A percentile compares a stretch with the other conserved stretches of the same genome.
phyloP scores from a whole-genome alignment of 2,888 invertebrate genomes.

The Scaptomyza flava region DNA sequence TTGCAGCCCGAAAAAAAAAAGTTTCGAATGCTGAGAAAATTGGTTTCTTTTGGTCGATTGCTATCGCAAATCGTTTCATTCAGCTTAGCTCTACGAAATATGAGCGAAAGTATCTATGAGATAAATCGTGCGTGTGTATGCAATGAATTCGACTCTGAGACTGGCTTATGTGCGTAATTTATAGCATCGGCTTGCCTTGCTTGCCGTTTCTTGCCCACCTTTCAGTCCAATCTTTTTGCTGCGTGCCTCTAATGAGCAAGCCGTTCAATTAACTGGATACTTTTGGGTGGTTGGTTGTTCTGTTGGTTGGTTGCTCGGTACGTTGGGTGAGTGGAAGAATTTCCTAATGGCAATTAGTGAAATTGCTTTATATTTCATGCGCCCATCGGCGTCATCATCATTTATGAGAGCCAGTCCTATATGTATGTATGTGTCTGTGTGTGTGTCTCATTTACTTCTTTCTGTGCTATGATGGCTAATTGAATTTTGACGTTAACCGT shows the following conservation, averaged over 20 bases:
- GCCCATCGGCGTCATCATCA: conserved; percentile 62
- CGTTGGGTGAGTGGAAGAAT: conserved; percentile 55
- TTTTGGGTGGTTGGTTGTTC: background rate
- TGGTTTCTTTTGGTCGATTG: conserved; percentile 36
- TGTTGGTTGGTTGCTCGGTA: background rate
- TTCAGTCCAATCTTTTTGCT: conserved; percentile 6
- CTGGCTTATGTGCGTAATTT: conserved; percentile 75
- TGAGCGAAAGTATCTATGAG: conserved; percentile 72
- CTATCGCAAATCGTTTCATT: conserved; percentile 41
- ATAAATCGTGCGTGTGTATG: conserved; percentile 24
- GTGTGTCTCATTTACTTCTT: background rate
- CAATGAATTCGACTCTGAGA: conserved; percentile 17
- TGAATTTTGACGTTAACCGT: conserved; percentile 72
- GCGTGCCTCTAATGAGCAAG: conserved; percentile 80
- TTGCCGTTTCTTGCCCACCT: conserved; percentile 11
- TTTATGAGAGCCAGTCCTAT: conserved; percentile 56
- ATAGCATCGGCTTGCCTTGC: conserved; percentile 43
- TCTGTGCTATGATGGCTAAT: conserved; percentile 50
- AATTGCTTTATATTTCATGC: conserved; percentile 83
- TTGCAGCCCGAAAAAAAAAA: conserved; percentile 29
- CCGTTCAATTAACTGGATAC: conserved; percentile 80
- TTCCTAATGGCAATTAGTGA: conserved; percentile 84
- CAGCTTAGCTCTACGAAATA: conserved; percentile 67
- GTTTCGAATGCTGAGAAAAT: conserved; percentile 60
- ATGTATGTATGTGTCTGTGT: background rate